A percentile compares a stretch with the other conserved stretches of the same genome.
Conservation (phyloP, 2,888 invertebrate genomes). For the Callosobruchus maculatus region DNA sequence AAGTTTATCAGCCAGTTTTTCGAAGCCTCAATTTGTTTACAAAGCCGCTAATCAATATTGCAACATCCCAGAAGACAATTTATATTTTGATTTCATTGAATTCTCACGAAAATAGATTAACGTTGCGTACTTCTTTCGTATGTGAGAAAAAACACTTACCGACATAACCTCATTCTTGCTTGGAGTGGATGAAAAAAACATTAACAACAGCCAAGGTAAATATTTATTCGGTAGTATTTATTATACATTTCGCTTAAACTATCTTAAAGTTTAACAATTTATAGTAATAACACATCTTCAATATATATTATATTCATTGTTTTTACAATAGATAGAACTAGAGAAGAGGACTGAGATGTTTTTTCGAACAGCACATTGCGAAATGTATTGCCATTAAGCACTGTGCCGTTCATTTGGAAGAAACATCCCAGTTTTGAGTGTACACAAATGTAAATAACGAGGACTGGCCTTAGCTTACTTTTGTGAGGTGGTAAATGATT, state of each 20-base stretch:
- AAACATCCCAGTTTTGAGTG: slow-evolving; percentile 18
- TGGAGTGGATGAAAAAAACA: background rate
- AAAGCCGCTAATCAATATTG: background rate
- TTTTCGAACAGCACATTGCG: background rate
- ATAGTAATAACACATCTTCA: background rate
- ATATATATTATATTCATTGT: background rate
- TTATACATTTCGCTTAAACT: background rate
- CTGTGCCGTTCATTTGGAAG: slow-evolving; percentile 11
- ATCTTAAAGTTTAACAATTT: background rate
- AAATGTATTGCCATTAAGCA: background rate
- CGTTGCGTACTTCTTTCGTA: background rate
- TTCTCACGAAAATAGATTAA: background rate
- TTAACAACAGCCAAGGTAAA: background rate
- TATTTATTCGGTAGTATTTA: background rate
- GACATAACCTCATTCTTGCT: background rate
- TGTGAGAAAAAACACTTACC: background rate
- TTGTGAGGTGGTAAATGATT: slow-evolving; percentile 34
- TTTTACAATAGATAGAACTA: background rate
- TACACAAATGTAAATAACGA: slow-evolving; percentile 43
- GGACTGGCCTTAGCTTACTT: slow-evolving; percentile 34
- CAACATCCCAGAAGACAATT: background rate
- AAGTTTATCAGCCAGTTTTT: background rate
- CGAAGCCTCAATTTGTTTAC: background rate
- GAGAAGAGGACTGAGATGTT: background rate
- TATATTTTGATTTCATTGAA: background rate